A percentile compares a stretch with the other conserved stretches of the same genome.
Conservation (phyloP, 2,113 vertebrate genomes). For the Lonchura striata region DNA sequence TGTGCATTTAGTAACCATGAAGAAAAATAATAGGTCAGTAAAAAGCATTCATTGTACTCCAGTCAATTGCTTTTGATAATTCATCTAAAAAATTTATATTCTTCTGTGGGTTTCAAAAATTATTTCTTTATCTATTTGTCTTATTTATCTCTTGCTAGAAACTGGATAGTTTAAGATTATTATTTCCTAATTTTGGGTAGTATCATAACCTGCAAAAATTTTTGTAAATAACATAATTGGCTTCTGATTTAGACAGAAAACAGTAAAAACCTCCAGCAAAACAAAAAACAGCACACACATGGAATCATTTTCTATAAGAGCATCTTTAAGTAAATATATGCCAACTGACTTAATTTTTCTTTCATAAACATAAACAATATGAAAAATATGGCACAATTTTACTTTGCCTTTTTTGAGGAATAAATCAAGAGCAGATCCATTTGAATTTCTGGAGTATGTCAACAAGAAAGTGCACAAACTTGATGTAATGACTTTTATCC, state of each 20-base stretch:
- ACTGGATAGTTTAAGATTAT: neutral
- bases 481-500: neutral
- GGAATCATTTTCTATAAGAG: neutral
- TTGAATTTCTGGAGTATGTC: neutral
- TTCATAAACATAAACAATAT: neutral
- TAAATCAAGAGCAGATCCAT: neutral
- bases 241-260: conserved; percentile 1
- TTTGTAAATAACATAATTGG: neutral
- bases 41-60: conserved; percentile 17
- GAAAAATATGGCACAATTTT: neutral
- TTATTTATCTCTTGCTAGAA: neutral
- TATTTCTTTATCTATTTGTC: neutral
- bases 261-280: neutral
- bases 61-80: conserved; percentile 33
- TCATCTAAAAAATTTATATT: neutral
- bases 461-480: neutral
- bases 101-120: neutral
- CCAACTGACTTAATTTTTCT: neutral
- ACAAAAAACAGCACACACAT: neutral
- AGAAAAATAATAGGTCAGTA: conserved; percentile 2
- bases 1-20: neutral
- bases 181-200: neutral
- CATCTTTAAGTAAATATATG: neutral
- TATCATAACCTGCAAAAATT: neutral
- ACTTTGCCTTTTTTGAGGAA: neutral